These are phyloP conservation scores for Tamandua tetradactyla DNA, from an alignment of 2,797 vertebrate species.

Conservation along the genomic window DNA sequence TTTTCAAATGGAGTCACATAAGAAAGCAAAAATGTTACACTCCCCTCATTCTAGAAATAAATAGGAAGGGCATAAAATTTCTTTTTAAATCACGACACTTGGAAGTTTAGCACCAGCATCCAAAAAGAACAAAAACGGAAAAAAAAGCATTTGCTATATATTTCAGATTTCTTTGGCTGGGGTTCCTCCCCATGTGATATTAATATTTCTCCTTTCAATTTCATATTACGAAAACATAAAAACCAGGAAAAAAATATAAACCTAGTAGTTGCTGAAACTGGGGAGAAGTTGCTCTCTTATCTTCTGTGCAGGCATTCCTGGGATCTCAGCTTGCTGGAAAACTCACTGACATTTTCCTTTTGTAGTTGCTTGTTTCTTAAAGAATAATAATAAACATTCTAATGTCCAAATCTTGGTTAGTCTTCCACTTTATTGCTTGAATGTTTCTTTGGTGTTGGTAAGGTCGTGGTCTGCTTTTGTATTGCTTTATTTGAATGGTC, in stretches of 20 bases:
- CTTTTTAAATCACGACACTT: slow-evolving; percentile 81
- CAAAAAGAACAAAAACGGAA: slow-evolving; percentile 81
- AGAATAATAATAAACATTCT: slow-evolving; percentile 72
- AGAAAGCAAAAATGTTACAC: slow-evolving; percentile 83
- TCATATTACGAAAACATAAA: slow-evolving; percentile 83
- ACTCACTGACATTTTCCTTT: slow-evolving; percentile 15
- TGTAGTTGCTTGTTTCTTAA: slow-evolving; percentile 52
- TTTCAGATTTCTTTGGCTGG: slow-evolving; percentile 84
- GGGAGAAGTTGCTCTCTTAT: slow-evolving; percentile 77
- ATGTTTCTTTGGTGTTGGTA: slow-evolving; percentile 86
- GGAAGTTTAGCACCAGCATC: slow-evolving; percentile 88
- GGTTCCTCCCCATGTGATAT: slow-evolving; percentile 69
- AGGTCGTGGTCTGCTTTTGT: slow-evolving; percentile 61
- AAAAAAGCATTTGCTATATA: slow-evolving; percentile 82
- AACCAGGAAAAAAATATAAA: slow-evolving; percentile 81
- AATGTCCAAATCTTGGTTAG: slow-evolving; percentile 77
- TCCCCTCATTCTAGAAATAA: slow-evolving; percentile 82
- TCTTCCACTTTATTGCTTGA: slow-evolving; percentile 84
- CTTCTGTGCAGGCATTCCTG: slow-evolving; percentile 77
- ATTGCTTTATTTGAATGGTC: slow-evolving; percentile 65
- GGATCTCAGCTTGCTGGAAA: slow-evolving; percentile 76
- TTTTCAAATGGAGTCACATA: slow-evolving; percentile 83
- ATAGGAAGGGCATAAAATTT: slow-evolving; percentile 84
- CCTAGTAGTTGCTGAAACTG: slow-evolving; percentile 81
- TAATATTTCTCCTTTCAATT: slow-evolving; percentile 81